Percentiles rank a stretch among this genome's conserved stretches.
phyloP scores from a whole-genome alignment of 1,140 invertebrate genomes.

The Cydia splendana region DNA sequence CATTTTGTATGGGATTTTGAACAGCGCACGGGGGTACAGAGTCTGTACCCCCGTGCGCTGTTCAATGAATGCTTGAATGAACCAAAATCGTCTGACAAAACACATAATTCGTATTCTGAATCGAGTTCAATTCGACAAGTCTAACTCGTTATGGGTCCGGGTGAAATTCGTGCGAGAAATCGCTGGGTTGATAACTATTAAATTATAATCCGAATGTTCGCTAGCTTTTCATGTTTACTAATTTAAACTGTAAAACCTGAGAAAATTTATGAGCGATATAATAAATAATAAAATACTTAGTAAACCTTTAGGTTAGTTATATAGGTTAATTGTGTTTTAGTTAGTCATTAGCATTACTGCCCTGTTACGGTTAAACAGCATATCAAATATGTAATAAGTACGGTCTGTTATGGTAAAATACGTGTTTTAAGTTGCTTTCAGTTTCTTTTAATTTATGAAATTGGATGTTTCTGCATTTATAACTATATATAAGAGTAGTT shows the following conservation, averaged over 20 bases:
- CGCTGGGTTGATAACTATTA: neutral
- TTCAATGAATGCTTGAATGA: too few relatives aligned
- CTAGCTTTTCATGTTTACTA: neutral
- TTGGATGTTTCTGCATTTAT: too few relatives aligned
- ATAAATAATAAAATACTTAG: neutral
- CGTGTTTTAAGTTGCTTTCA: too few relatives aligned
- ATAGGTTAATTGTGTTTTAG: neutral
- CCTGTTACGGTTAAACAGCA: too few relatives aligned
- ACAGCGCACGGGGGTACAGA: too few relatives aligned
- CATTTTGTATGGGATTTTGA: too few relatives aligned
- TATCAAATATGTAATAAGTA: too few relatives aligned
- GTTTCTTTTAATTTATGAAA: too few relatives aligned
- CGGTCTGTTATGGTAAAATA: too few relatives aligned
- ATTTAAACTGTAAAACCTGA: neutral
- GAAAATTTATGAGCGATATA: neutral
- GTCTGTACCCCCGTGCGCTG: too few relatives aligned
- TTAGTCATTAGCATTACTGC: neutral
- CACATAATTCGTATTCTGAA: constrained; percentile 5
- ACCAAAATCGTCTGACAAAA: neutral
- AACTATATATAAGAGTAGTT: too few relatives aligned
- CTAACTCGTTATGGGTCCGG: constrained; percentile 17
- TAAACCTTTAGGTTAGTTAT: neutral
- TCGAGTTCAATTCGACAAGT: constrained; percentile 16
- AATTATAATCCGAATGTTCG: neutral
- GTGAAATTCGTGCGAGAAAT: constrained; percentile 25